phyloP scores from a whole-genome alignment of 2,113 vertebrate species.

The Calypte anna region DNA sequence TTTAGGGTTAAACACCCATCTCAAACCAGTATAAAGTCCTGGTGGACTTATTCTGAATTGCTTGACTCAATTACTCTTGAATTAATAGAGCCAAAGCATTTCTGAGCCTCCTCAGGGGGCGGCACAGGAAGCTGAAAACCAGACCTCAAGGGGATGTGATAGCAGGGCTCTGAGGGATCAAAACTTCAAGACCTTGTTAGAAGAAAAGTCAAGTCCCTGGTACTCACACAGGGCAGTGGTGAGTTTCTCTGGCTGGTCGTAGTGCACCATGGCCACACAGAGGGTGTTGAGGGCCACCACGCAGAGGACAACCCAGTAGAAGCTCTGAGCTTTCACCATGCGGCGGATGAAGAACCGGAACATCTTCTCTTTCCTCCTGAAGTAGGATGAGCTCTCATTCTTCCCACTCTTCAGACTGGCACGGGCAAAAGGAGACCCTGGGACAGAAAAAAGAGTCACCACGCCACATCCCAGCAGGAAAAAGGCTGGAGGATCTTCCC shows the following conservation, averaged over 20 bases:
- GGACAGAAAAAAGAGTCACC: constrained; percentile 32
- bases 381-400: constrained; percentile 90
- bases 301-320: constrained; percentile 95
- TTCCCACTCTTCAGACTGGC: constrained; percentile 91
- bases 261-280: constrained; percentile 96
- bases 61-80: not conserved
- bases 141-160: fast-evolving
- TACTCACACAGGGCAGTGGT: constrained; percentile 92
- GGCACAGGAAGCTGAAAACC: fast-evolving
- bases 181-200: fast-evolving
- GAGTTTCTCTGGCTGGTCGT: constrained; percentile 91
- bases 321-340: constrained; percentile 96
- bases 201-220: not conserved
- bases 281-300: constrained; percentile 94
- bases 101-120: not conserved
- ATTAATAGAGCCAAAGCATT: not conserved
- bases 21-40: not conserved
- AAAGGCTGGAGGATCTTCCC: not conserved
- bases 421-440: constrained; percentile 92
- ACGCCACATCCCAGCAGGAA: fast-evolving
- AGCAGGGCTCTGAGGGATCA: not conserved
- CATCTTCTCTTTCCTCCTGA: constrained; percentile 94
- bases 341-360: constrained; percentile 93
- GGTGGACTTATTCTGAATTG: not conserved
- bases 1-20: not conserved